These are phyloP conservation scores for Microcebus jonahi DNA, from an alignment of 2,113 vertebrate species.

Conservation along the genomic window DNA sequence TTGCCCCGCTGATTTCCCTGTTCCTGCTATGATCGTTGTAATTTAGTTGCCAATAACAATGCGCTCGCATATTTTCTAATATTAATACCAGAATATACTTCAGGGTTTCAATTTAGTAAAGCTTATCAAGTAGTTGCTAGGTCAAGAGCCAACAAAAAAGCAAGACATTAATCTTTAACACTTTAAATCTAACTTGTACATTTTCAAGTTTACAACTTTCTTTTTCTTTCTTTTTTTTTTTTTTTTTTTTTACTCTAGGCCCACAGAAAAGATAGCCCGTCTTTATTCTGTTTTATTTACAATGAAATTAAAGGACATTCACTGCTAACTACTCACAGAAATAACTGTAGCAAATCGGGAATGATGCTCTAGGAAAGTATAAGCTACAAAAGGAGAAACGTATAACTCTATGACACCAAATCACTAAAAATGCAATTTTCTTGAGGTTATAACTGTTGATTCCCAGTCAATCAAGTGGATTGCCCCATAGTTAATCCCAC, in stretches of 20 bases:
- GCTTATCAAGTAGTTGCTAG: conserved; percentile 48
- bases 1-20: not conserved
- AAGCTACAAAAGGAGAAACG: not conserved
- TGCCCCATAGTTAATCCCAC: conserved; percentile 36
- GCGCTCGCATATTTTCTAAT: not conserved
- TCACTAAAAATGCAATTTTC: conserved; percentile 38
- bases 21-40: not conserved
- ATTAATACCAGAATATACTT: not conserved
- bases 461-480: not conserved
- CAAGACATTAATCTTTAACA: conserved; percentile 30
- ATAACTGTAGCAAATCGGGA: conserved; percentile 31
- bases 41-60: not conserved
- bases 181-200: conserved; percentile 19
- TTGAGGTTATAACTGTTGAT: conserved; percentile 30
- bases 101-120: accelerated
- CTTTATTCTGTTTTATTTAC: not conserved
- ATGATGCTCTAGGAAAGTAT: not conserved
- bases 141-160: conserved; percentile 60
- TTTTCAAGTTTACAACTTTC: not conserved
- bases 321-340: not conserved
- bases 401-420: not conserved
- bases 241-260: not conserved
- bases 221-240: not conserved
- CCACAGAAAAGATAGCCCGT: not conserved
- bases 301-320: not conserved